Evolutionary conservation across 2,888 invertebrate species (phyloP), one percentile per base, ranked within the genome.

Genomic region (Stenoptilia bipunctidactyla): DNA sequence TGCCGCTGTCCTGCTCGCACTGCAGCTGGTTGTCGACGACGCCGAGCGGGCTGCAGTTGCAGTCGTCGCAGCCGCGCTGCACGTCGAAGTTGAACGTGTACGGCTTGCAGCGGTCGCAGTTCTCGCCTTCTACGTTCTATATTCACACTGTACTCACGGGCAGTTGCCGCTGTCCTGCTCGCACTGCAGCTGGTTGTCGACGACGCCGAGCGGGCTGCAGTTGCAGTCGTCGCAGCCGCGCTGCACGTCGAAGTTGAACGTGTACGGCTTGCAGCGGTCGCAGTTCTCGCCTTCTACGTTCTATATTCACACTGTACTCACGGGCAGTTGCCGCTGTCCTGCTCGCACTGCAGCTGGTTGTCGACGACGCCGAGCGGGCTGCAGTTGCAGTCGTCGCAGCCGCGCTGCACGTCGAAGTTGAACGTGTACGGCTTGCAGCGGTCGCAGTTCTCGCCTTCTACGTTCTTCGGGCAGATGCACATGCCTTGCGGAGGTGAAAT

Each of bases 161-260:
- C 97, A 97, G 51, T 90, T 91, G 8, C 99, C 99, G 51, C 88
- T 93, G 39, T 90, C 83, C 1, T 93, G 85, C 61, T 98, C 93
- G 66, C 99, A 99, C 58, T 97, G 96, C 40, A 93, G 70, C 48
- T 91, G 88, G 27, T 90, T 88, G 47, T 85, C 74, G 34, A 88
- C 70, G 0, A 97, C 94, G 3, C 99, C 99, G 27, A 91, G 71
- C 1, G 89, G 88, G 56, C 94, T 89, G 68, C 99, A 99, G 57
- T 91, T 91, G 66, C 98, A 99, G 47, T 93, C 92, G 69, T 96
- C 94, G 67, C 99, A 99, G 5, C 99, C 99, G 55, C 96, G 93
- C 40, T 96, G 25, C 34, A 93, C 90, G 82, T 99, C 94, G 63
- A 92, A 97, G 34, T 97, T 97, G 62, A 93, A 98, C 0, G 98